Base-by-base conservation (phyloP, 2,888 invertebrate species). In the Trichopoda pennipes region DNA sequence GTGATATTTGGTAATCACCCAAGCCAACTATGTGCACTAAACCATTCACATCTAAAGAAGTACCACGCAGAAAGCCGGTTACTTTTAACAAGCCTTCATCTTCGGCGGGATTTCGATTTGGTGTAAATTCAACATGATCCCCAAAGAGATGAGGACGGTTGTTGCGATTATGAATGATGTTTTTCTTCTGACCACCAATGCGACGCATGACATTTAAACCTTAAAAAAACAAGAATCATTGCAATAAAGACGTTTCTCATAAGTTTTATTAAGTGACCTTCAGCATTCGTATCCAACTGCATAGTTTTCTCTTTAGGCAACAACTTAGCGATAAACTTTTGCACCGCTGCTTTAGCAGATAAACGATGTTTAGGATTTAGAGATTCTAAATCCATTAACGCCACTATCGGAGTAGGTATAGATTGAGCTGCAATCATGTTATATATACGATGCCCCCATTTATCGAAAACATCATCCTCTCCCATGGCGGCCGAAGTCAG, bases 1-100 rank as follows among this genome's bases (percentile, higher is more conserved):
- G 94, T 0, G 93, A 92, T 94, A 99, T 94, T 92, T 98, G 98
- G 89, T 96, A 99, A 88, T 98, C 97, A 10, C 99, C 99, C 87
- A 97, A 93, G 0, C 98, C 98, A 56, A 97, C 95, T 72, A 99
- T 93, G 88, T 99, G 98, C 28, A 99, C 93, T 70, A 99, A 92
- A 81, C 95, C 93, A 91, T 99, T 98, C 0, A 96, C 98, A 88
- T 96, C 95, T 68, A 99, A 91, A 4, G 95, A 92, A 88, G 94
- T 93, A 0, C 98, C 97, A 86, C 97, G 93, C 66, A 99, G 90
- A 90, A 95, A 98, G 1, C 99, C 99, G 61, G 95, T 95, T 1
- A 99, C 92, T 91, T 95, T 94, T 42, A 98, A 91, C 17, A 93
- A 94, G 10, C 96, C 96, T 0, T 85, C 76, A 28, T 88, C 89